Conservation (phyloP, 2,113 vertebrate species). For the Saccopteryx leptura region DNA sequence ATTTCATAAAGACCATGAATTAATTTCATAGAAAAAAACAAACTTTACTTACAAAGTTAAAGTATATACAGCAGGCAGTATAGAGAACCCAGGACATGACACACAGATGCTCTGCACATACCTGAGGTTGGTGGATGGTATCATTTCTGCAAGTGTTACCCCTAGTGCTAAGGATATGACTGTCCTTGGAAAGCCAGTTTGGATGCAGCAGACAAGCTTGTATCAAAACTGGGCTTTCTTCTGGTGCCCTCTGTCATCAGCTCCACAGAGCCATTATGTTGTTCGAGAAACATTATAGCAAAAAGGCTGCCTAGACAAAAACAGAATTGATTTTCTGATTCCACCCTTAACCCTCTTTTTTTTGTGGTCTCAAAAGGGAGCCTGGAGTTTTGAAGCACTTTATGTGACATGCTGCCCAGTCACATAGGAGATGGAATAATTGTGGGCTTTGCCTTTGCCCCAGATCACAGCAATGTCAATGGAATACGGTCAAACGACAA, state of each 20-base stretch:
- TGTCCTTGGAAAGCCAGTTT: background rate
- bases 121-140: background rate
- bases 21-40: background rate
- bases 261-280: conserved; percentile 55
- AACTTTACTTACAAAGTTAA: background rate
- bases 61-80: background rate
- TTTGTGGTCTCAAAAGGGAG: conserved; percentile 56
- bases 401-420: conserved; percentile 2
- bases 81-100: background rate
- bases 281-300: conserved; percentile 54
- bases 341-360: conserved; percentile 54
- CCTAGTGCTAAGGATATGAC: background rate
- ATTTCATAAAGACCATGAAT: background rate
- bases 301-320: conserved; percentile 57
- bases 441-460: conserved; percentile 59
- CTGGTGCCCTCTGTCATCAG: conserved; percentile 49
- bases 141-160: background rate
- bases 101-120: background rate
- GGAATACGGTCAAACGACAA: conserved; percentile 45
- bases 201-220: background rate
- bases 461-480: conserved; percentile 53
- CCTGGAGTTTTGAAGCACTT: conserved; percentile 52
- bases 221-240: background rate
- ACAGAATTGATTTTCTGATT: conserved; percentile 72
- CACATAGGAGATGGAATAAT: conserved; percentile 70